These are phyloP conservation scores for Anastatus disparis DNA, from an alignment of 1,140 invertebrate genomes.

Conservation along the genomic window DNA sequence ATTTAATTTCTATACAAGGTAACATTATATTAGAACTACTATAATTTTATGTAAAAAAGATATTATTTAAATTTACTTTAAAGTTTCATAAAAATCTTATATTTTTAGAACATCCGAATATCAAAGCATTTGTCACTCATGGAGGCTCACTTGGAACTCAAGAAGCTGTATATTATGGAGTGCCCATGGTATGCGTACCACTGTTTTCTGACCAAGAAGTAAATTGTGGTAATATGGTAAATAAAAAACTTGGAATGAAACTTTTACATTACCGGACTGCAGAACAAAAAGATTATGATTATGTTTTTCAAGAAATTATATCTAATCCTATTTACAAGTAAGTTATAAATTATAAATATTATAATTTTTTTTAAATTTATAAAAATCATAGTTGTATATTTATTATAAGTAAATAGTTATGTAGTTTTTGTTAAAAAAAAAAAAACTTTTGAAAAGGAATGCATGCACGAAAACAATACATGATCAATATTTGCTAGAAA, in stretches of 20 bases:
- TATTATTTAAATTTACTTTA: no score
- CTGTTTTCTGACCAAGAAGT: slow-evolving; percentile 76
- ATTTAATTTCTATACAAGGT: no score
- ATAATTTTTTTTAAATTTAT: not conserved
- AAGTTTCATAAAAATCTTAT: no score
- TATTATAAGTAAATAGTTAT: no score
- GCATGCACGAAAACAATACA: no score
- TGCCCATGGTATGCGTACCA: slow-evolving; percentile 77
- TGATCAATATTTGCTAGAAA: no score
- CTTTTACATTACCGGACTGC: slow-evolving; percentile 59
- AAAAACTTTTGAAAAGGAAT: no score
- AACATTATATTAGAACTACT: no score
- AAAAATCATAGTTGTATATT: no score
- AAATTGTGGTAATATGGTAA: slow-evolving; percentile 56
- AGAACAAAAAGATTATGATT: slow-evolving; percentile 50
- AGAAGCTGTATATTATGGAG: slow-evolving; percentile 77
- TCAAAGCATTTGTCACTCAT: slow-evolving; percentile 76
- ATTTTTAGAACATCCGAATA: slow-evolving; percentile 73
- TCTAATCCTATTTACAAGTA: slow-evolving; percentile 54
- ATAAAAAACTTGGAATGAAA: slow-evolving; percentile 46
- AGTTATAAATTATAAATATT: not conserved
- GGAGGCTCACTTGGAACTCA: slow-evolving; percentile 76
- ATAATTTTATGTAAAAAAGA: no score
- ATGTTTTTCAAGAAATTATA: slow-evolving; percentile 55
- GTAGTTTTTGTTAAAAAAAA: no score